phyloP scores from a whole-genome alignment of 1,140 invertebrate genomes.

The Xylocopa sonorina region DNA sequence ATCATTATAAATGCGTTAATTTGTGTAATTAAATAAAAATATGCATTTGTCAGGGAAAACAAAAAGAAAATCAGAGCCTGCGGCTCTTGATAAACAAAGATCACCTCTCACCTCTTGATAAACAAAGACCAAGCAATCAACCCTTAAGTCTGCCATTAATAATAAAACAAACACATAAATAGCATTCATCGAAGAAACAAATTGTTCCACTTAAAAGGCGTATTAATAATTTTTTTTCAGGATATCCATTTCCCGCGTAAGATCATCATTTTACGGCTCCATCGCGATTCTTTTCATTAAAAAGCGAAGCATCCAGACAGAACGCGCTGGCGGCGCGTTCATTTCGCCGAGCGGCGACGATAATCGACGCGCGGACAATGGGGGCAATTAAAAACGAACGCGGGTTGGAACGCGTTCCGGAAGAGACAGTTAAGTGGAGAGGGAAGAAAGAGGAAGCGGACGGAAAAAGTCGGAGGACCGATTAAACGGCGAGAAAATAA shows the following conservation, averaged over 20 bases:
- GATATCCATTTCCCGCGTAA: not conserved
- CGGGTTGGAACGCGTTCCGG: not conserved
- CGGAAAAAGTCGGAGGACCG: not conserved
- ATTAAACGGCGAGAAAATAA: conserved; percentile 27
- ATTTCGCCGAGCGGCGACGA: not conserved
- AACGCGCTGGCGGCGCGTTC: not conserved
- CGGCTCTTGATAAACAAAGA: no score
- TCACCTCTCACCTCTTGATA: no score
- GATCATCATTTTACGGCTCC: not conserved
- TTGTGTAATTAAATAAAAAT: no score
- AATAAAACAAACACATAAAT: no score
- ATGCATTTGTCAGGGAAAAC: no score
- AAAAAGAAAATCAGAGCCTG: no score
- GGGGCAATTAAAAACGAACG: conserved; percentile 3
- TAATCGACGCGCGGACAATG: not conserved
- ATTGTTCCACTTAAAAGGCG: not conserved
- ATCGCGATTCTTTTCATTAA: not conserved
- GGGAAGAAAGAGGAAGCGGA: no score
- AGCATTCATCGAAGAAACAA: no score
- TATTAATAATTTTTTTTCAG: not conserved
- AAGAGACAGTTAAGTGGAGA: not conserved
- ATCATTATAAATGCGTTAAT: no score
- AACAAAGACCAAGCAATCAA: no score
- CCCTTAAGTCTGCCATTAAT: no score
- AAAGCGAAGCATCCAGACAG: not conserved